Evolutionary conservation across 2,113 vertebrate genomes (phyloP), one percentile per base, ranked within the genome.

Genomic region (Sula dactylatra): DNA sequence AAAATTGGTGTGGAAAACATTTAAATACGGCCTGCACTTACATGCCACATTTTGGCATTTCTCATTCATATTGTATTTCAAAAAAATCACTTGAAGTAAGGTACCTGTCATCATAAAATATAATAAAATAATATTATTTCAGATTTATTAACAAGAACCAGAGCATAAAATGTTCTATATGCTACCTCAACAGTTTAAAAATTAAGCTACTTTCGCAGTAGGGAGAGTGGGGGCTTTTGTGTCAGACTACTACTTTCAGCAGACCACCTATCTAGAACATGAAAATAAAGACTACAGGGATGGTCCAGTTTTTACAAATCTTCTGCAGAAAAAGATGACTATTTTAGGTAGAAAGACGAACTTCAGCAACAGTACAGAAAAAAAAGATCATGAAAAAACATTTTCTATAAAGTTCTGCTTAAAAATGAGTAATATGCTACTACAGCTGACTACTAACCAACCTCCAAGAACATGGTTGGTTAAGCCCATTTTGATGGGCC

Each of bases 1-100:
- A 96, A 67, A 98, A 97, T 91, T 62, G 96, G 79, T 86, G 96
- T 6, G 74, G 45, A 82, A 92, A 86, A 94, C 19, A 94, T 88
- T 89, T 32, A 94, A 90, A 67, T n/a, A 94, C 8, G 13, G 36
- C 16, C 64, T 77, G n/a, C 14, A 66, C 32, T 65, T 72, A 17
- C 1, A 1, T 38, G 47, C 34, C 54, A 61, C 20, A 22, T 61
- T 93, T 62, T 55, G 40, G 64, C 25, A 70, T 67, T 88, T 58
- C 83, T 64, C 12, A n/a, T 82, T 83, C 71, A 65, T 5, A 26
- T 2, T 31, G 24, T 49, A 22, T 58, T 82, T 69, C 45, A 77
- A 80, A 90, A 15, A 15, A 76, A 81, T 49, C 20, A 56, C 13
- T 20, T 86, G 20, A 85, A 82, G 7, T 52, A 74, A 58, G 27